These are phyloP conservation scores for Sitophilus oryzae DNA, from an alignment of 1,140 invertebrate genomes.

Conservation along the genomic window DNA sequence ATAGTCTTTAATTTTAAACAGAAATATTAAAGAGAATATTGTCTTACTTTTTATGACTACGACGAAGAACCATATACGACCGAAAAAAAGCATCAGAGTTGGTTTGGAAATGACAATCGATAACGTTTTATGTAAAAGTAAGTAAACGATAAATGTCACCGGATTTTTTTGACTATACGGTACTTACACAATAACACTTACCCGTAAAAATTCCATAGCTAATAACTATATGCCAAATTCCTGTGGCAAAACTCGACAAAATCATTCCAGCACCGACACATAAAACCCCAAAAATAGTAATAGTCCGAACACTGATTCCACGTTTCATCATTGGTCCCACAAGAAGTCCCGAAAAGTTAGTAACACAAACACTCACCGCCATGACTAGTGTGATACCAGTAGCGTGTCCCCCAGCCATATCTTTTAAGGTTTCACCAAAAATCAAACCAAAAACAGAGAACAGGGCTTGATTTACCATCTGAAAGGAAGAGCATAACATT, in stretches of 20 bases:
- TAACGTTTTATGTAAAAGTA: too few relatives aligned
- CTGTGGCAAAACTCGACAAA: constrained; percentile 55
- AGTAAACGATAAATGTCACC: too few relatives aligned
- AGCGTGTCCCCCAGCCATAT: constrained; percentile 58
- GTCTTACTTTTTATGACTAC: too few relatives aligned
- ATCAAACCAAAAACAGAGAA: constrained; percentile 65
- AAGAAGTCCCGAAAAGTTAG: constrained; percentile 64
- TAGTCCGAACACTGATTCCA: constrained; percentile 53
- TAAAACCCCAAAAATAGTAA: constrained; percentile 55
- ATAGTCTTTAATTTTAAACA: too few relatives aligned
- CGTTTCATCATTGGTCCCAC: constrained; percentile 59
- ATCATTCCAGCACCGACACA: constrained; percentile 57
- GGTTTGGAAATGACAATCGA: too few relatives aligned
- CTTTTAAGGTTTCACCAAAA: constrained; percentile 57
- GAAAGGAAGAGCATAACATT: constrained; percentile 33
- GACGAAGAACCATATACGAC: too few relatives aligned
- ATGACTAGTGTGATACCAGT: constrained; percentile 60
- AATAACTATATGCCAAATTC: constrained; percentile 57
- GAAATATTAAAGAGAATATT: too few relatives aligned
- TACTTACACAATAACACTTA: too few relatives aligned
- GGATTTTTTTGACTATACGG: too few relatives aligned
- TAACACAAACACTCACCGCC: constrained; percentile 59
- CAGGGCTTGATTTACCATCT: constrained; percentile 68
- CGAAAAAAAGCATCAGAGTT: too few relatives aligned
- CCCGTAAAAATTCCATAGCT: constrained; percentile 63